Percentiles rank a stretch among this genome's conserved stretches.
Conservation (phyloP, 2,888 invertebrate genomes). For the Camponotus fellah region DNA sequence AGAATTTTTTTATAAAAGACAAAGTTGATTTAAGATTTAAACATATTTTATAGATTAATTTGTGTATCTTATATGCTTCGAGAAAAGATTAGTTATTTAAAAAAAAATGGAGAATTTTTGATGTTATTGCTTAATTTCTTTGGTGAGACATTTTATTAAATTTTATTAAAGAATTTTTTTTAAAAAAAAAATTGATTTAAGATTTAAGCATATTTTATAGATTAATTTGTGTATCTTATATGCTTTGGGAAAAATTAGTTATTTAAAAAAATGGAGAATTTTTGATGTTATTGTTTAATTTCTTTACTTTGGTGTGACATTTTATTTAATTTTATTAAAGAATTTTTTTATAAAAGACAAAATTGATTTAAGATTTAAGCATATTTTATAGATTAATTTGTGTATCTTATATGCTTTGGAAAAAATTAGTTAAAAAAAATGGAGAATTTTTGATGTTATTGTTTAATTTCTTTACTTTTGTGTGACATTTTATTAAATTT, state of each 20-base stretch:
- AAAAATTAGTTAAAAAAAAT: constrained; percentile 12
- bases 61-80: neutral
- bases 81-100: neutral
- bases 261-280: too few species aligned
- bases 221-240: neutral
- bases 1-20: too few species aligned
- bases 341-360: too few species aligned
- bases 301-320: too few species aligned
- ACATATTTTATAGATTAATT: neutral
- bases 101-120: neutral
- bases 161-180: too few species aligned
- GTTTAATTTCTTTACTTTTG: neutral
- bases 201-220: too few species aligned
- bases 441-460: neutral
- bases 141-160: neutral
- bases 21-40: neutral
- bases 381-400: constrained; percentile 11
- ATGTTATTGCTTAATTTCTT: neutral
- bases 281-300: too few species aligned
- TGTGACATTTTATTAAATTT: too few species aligned
- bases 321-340: too few species aligned
- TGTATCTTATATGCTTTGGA: neutral
- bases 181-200: too few species aligned
- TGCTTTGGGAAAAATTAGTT: too few species aligned
- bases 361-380: neutral